Percentiles rank a stretch among this genome's conserved stretches.
Evolutionary conservation across 1,140 invertebrate species (phyloP).

Genomic region (Brachionus asplanchnoidis): DNA sequence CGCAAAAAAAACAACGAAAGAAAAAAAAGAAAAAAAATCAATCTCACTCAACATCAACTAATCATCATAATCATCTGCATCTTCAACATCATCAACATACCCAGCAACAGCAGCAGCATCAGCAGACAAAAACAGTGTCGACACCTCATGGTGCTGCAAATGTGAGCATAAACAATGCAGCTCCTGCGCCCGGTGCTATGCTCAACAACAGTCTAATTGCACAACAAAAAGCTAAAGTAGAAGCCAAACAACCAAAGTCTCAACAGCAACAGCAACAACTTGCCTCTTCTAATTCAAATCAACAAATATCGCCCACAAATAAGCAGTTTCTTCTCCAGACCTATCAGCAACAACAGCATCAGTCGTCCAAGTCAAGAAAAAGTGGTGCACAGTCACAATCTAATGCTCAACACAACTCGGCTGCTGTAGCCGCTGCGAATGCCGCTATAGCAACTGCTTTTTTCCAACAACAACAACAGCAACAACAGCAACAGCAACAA

Average conservation of each 20-base stretch:
- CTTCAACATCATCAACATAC: background rate
- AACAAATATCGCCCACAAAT: background rate
- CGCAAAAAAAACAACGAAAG: conserved; percentile 49
- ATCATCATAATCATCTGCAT: too few relatives aligned
- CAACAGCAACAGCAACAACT: background rate
- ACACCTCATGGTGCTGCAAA: background rate
- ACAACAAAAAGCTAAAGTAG: background rate
- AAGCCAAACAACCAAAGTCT: background rate
- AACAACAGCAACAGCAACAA: background rate
- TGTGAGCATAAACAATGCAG: background rate
- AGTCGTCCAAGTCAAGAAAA: conserved; percentile 46
- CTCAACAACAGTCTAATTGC: background rate
- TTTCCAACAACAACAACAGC: background rate
- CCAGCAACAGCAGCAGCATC: background rate
- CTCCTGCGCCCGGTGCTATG: conserved; percentile 20
- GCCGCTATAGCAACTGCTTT: background rate
- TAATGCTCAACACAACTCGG: conserved; percentile 49
- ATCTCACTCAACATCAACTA: background rate
- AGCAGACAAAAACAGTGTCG: background rate
- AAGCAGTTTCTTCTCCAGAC: conserved; percentile 46
- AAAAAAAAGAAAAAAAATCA: conserved; percentile 47
- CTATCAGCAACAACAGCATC: conserved; percentile 46
- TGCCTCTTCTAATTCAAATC: background rate
- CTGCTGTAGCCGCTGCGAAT: conserved; percentile 44
- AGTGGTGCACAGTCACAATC: conserved; percentile 42